These are phyloP conservation scores for Alsophila aescularia DNA, from an alignment of 2,888 invertebrate species.

Conservation along the genomic window DNA sequence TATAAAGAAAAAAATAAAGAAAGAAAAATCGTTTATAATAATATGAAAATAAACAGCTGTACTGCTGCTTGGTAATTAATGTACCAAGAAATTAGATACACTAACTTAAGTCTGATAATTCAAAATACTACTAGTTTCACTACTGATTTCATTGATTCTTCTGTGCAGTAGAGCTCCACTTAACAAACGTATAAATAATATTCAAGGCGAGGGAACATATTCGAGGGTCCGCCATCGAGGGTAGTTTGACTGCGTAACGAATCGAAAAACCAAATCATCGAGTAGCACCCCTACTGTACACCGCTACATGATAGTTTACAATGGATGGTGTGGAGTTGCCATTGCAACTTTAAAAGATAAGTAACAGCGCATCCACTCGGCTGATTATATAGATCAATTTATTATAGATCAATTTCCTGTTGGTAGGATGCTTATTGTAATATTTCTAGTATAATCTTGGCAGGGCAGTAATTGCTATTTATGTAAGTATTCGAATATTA, in stretches of 20 bases:
- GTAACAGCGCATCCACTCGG: not conserved
- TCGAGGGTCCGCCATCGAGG: constrained; percentile 78
- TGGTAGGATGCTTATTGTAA: too few relatives aligned
- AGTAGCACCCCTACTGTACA: constrained; percentile 81
- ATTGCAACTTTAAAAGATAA: not conserved
- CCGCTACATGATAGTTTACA: constrained; percentile 81
- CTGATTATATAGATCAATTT: too few relatives aligned
- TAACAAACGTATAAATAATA: constrained; percentile 85
- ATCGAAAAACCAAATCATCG: constrained; percentile 85
- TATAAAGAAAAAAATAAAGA: too few relatives aligned
- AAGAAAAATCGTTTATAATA: too few relatives aligned
- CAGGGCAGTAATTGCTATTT: too few relatives aligned
- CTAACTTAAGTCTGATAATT: too few relatives aligned
- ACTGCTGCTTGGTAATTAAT: too few relatives aligned
- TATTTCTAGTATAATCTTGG: too few relatives aligned
- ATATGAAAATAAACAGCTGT: too few relatives aligned
- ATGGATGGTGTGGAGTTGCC: constrained; percentile 55
- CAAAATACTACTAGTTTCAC: constrained; percentile 1
- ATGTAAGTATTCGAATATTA: too few relatives aligned
- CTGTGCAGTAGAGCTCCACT: constrained; percentile 71
- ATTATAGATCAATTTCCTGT: too few relatives aligned
- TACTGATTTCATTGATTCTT: constrained; percentile 8
- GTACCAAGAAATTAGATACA: too few relatives aligned
- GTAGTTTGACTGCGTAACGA: constrained; percentile 85
- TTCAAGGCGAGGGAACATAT: constrained; percentile 83